phyloP scores from a whole-genome alignment of 2,113 vertebrate species.

The Toxotes chatareus region DNA sequence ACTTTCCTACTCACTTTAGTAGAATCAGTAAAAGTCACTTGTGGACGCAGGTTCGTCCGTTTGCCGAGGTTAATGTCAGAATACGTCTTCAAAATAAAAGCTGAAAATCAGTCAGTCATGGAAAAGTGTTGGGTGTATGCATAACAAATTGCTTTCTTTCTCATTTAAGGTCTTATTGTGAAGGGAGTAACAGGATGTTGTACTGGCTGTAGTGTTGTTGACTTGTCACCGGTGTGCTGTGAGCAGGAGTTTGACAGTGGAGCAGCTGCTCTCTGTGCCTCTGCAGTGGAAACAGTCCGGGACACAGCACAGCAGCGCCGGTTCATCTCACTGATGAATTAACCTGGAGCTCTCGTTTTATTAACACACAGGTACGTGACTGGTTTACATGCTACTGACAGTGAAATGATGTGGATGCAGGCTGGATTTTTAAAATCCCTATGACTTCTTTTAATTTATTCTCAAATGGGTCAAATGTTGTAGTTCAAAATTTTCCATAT shows the following conservation, averaged over 20 bases:
- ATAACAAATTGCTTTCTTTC: neutral
- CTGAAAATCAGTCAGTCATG: neutral
- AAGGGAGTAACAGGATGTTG: conserved; percentile 9
- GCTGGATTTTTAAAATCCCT: too few species aligned
- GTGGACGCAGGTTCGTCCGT: neutral
- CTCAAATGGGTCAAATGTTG: too few species aligned
- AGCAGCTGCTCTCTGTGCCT: neutral
- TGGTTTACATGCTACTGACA: neutral
- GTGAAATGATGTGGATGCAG: neutral
- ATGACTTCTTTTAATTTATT: too few species aligned
- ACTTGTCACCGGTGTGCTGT: neutral
- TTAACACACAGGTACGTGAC: conserved; percentile 27
- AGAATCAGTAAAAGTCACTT: too few species aligned
- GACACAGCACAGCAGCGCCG: neutral
- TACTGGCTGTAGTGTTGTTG: too few species aligned
- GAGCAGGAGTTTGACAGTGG: neutral
- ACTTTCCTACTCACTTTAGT: neutral
- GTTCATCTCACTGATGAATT: conserved; percentile 20
- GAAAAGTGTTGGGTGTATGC: neutral
- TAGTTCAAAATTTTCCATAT: too few species aligned
- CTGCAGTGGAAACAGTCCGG: neutral
- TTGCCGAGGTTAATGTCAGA: neutral
- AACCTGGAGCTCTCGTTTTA: neutral
- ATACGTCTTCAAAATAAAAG: conserved; percentile 50
- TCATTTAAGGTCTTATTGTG: conserved; percentile 34